Evolutionary conservation across 2,113 vertebrate species (phyloP).

Genomic region (Dendrocopos noguchii): DNA sequence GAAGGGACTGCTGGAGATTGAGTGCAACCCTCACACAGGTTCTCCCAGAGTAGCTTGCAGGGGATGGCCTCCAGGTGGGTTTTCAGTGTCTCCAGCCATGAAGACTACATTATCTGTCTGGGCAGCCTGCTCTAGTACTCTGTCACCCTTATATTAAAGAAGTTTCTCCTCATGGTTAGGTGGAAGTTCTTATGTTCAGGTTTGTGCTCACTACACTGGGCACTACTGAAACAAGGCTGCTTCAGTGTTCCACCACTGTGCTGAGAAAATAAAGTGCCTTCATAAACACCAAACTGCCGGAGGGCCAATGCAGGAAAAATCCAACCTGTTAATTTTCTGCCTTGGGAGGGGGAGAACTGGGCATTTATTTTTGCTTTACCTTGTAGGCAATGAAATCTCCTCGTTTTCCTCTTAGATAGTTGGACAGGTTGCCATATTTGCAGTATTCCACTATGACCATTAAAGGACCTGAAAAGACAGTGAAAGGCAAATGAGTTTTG

Average conservation of each 20-base stretch:
- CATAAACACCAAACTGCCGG: background rate
- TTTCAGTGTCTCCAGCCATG: too few species aligned
- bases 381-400: conserved; percentile 91
- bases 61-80: too few species aligned
- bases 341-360: background rate
- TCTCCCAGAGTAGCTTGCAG: too few species aligned
- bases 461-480: conserved; percentile 81
- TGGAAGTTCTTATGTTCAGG: too few species aligned
- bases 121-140: too few species aligned
- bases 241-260: background rate
- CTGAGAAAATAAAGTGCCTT: background rate
- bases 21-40: too few species aligned
- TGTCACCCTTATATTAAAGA: too few species aligned
- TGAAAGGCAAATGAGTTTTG: conserved; percentile 22
- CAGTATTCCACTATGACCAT: conserved; percentile 97
- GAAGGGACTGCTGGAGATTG: too few species aligned
- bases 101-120: too few species aligned
- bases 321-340: background rate
- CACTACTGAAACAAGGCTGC: too few species aligned
- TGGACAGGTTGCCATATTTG: conserved; percentile 94
- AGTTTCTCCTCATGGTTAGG: too few species aligned
- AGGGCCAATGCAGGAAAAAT: background rate
- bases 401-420: conserved; percentile 88
- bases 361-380: conserved; percentile 74
- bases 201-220: too few species aligned